Base-by-base conservation (phyloP, 92 coral and sea anemone species). In the Parazoanthus darwini region DNA sequence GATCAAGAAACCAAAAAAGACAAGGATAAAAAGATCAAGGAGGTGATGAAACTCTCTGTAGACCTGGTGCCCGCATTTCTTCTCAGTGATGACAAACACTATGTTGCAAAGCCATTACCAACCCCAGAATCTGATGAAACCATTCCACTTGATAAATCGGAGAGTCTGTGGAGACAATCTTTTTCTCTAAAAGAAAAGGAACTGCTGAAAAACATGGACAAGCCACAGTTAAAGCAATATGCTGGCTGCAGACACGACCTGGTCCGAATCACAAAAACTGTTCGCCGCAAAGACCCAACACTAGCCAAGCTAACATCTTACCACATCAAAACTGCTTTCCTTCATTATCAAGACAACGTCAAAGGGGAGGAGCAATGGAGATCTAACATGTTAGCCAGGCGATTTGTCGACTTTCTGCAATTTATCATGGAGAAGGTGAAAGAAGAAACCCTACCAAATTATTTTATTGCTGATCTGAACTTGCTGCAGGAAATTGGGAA, bases 11-110 rank as follows among this genome's bases (percentile, higher is more conserved):
- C 82, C 82, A 14, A 94, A 54, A 44, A 90, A 88, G 89, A 46
- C 66, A 48, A 70, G n/a, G 79, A 72, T 4, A 46, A 84, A 33
- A 44, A n/a, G 20, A 13, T 4, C 59, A 48, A 82, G 22, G 39
- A 82, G 6, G 71, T 71, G 74, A 70, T 84, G 87, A 44, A 46
- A 29, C 87, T 84, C 39, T 71, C 65, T 29, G 87, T 44, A 26
- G 87, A 84, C 33, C 81, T 91, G 73, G 91, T 91, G 0, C 93
- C 93, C 0, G 58, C 93, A 74, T 89, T 91, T 91, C 89, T 85
- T 48, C 88, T 89, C 22, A 75, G 65, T 56, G 33, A 59, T 20
- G 89, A 80, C 23, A 71, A 86, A 29, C 80, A 89, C 71, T 91
- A 39, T 80, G 89, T 86, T 38, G 87, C 87, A 16, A 84, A 84